Conservation (phyloP, 2,888 invertebrate genomes). For the Nebria salina region DNA sequence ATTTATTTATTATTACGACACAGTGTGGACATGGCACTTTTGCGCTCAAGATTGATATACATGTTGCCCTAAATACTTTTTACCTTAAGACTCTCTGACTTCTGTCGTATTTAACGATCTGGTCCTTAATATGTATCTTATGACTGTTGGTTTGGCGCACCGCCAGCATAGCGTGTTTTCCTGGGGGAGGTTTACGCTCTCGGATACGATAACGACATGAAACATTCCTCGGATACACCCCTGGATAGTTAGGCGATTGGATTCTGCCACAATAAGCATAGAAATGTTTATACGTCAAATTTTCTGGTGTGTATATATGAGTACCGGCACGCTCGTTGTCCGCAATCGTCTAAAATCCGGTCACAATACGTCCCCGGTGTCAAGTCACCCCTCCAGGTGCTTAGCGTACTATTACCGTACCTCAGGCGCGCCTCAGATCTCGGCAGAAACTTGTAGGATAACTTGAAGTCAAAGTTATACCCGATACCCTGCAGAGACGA, state of each 20-base stretch:
- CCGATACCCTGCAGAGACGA: slow-evolving; percentile 70
- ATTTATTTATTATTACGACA: slow-evolving; percentile 13
- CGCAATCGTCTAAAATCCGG: slow-evolving; percentile 81
- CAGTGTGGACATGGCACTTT: slow-evolving; percentile 7
- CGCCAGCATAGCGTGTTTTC: slow-evolving; percentile 78
- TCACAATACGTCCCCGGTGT: slow-evolving; percentile 83
- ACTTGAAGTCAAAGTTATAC: slow-evolving; percentile 84
- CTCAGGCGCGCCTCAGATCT: slow-evolving; percentile 79
- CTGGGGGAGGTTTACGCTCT: slow-evolving; percentile 68
- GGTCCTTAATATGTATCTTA: slow-evolving; percentile 82
- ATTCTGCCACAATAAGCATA: slow-evolving; percentile 69
- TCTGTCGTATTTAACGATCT: slow-evolving; percentile 78
- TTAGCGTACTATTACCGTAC: slow-evolving; percentile 78
- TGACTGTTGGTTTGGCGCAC: slow-evolving; percentile 82
- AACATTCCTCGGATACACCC: slow-evolving; percentile 87
- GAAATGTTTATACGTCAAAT: neutral
- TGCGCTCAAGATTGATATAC: too few relatives aligned
- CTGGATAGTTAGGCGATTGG: slow-evolving; percentile 91
- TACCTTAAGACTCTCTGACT: slow-evolving; percentile 79
- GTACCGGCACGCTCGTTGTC: slow-evolving; percentile 63
- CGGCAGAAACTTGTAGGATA: slow-evolving; percentile 84
- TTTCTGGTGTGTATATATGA: neutral
- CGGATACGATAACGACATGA: slow-evolving; percentile 64
- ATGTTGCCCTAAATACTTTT: slow-evolving; percentile 52
- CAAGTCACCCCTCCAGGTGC: slow-evolving; percentile 79